Percentiles rank a stretch among this genome's conserved stretches.
Evolutionary conservation across 2,113 vertebrate genomes (phyloP).

Genomic region (Myotis yumanensis): DNA sequence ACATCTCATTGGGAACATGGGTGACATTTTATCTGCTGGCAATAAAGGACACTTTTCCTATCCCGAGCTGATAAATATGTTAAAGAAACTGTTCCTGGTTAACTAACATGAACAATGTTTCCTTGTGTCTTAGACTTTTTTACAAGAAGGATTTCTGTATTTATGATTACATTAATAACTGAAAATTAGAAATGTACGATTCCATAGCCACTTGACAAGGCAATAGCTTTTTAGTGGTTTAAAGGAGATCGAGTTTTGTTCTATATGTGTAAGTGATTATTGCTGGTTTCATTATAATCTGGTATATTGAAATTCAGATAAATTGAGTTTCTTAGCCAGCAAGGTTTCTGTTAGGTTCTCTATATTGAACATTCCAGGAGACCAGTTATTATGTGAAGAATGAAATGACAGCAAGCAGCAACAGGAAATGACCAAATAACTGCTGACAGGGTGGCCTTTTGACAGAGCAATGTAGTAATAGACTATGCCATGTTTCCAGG

Average conservation of each 20-base stretch:
- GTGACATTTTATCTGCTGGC: constrained; percentile 20
- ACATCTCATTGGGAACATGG: neutral
- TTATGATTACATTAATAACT: constrained; percentile 40
- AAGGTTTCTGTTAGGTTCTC: neutral
- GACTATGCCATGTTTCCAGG: neutral
- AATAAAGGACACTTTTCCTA: constrained; percentile 11
- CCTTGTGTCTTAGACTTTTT: neutral
- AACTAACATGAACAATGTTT: constrained; percentile 45
- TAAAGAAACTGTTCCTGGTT: constrained; percentile 28
- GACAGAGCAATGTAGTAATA: neutral
- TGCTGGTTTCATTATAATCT: constrained; percentile 43
- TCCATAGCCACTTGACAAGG: constrained; percentile 16
- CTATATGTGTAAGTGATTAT: neutral
- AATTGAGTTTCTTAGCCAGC: constrained; percentile 17
- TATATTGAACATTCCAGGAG: neutral
- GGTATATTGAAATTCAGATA: neutral
- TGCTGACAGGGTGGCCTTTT: neutral
- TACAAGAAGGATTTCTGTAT: neutral
- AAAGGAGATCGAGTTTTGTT: constrained; percentile 45
- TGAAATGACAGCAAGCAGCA: neutral
- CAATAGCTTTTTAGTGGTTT: constrained; percentile 39
- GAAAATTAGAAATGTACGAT: constrained; percentile 35
- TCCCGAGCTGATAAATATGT: constrained; percentile 43
- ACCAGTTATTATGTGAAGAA: neutral
- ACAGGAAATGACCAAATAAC: neutral